These are phyloP conservation scores for Amorpha juglandis DNA, from an alignment of 2,888 invertebrate species.

Conservation along the genomic window DNA sequence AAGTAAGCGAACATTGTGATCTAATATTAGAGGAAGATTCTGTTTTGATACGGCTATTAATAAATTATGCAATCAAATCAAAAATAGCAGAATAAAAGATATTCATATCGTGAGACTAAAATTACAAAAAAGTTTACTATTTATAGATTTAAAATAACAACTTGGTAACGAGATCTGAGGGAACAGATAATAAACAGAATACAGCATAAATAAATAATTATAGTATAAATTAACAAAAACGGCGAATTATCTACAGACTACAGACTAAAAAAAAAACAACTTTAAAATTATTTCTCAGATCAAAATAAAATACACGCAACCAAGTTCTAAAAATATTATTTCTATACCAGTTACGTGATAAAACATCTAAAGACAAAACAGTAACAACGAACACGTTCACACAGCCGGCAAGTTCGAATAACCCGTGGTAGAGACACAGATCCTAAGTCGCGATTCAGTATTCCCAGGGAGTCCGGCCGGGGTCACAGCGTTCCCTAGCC, in stretches of 20 bases:
- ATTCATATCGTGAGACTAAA: not conserved
- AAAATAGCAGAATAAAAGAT: not conserved
- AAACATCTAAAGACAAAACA: not conserved
- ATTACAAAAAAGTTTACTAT: not conserved
- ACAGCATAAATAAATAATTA: no score
- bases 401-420: constrained; percentile 11
- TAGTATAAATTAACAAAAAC: no score
- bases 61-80: not conserved
- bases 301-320: not conserved
- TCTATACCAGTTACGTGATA: no score
- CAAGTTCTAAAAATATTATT: not conserved
- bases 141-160: no score
- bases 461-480: constrained; percentile 66
- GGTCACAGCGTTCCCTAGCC: constrained; percentile 76
- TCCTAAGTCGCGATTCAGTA: constrained; percentile 71
- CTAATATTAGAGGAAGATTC: no score
- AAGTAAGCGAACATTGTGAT: not conserved
- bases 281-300: not conserved
- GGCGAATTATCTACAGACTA: no score
- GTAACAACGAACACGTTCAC: not conserved
- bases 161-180: no score
- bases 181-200: no score
- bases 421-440: constrained; percentile 43
- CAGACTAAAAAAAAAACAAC: no score
- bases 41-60: no score